Base-by-base conservation (phyloP, 2,888 invertebrate genomes). In the Ichneumon xanthorius region DNA sequence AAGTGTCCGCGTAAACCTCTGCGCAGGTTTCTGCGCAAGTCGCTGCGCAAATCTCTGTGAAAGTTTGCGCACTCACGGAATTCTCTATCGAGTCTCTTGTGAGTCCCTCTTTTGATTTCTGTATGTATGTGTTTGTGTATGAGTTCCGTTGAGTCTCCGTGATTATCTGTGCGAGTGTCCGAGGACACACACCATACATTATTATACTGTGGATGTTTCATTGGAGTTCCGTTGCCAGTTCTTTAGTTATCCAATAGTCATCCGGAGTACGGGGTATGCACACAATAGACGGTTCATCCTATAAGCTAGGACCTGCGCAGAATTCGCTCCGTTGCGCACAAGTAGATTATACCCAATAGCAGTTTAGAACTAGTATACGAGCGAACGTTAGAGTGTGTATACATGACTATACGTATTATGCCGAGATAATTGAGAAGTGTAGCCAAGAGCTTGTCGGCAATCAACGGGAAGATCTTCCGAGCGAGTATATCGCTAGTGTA, bases 401-500 rank as follows among this genome's bases (percentile, higher is more conserved):
- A 14, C 11, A 45, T 45, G 45, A 45, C 53, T 72, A 33, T 72
- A 71, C 45, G 5, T 50, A 55, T 73, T 40, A 45, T 9, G 19
- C 9, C 55, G 55, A 37, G 53, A 55, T 73, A 48, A 55, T 80
- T 73, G 33, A 55, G 50, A 80, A 72, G 22, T 80, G 67, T 72
- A 45, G 58, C 45, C 5, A 40, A 5, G 14, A 80, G 63, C 65
- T 48, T 45, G 80, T 19, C 33, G 72, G n/a, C 72, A 80, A 72
- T 72, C 53, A 61, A 80, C 72, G 50, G 19, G 53, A 72, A 65
- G 80, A 67, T 80, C 73, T 80, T 48, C 55, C 72, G 45, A 40
- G 40, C 40, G 26, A 22, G 65, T 53, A 45, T 53, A 33, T 30
- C 33, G 33, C 61, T 58, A 1, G 26, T 22, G 58, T 58, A 11